Percentiles rank a stretch among this genome's conserved stretches.
These are phyloP conservation scores for Patella depressa DNA, from an alignment of 2,888 invertebrate genomes.

Conservation along the genomic window DNA sequence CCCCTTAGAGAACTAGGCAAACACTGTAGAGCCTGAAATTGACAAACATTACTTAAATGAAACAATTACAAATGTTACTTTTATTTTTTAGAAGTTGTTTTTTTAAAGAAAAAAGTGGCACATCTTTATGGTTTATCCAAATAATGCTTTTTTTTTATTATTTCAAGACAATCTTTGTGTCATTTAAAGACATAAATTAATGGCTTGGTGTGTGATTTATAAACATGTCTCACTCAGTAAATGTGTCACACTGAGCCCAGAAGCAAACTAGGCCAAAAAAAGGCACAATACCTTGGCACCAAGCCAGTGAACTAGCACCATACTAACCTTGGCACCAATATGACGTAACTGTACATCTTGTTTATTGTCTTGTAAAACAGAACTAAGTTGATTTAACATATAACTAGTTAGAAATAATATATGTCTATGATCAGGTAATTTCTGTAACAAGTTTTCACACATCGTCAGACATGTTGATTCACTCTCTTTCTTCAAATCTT, in stretches of 20 bases:
- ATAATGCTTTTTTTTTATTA: too few relatives aligned
- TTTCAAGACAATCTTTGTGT: too few relatives aligned
- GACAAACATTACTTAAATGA: too few relatives aligned
- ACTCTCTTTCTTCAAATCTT: conserved; percentile 42
- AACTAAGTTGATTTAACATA: conserved; percentile 54
- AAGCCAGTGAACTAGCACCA: neutral
- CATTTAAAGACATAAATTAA: too few relatives aligned
- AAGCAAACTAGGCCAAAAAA: neutral
- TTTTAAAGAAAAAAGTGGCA: too few relatives aligned
- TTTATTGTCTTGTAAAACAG: conserved; percentile 40
- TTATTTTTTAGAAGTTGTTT: too few relatives aligned
- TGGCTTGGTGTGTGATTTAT: too few relatives aligned
- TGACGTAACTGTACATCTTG: conserved; percentile 51
- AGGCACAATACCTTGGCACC: too few relatives aligned
- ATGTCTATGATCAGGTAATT: conserved; percentile 52
- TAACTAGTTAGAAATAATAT: conserved; percentile 61
- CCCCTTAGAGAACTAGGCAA: conserved; percentile 52
- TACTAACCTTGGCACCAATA: conserved; percentile 64
- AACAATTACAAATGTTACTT: too few relatives aligned
- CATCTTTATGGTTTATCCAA: too few relatives aligned
- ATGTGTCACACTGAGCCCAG: neutral
- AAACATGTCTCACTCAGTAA: too few relatives aligned
- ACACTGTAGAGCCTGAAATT: conserved; percentile 59
- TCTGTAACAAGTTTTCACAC: conserved; percentile 54
- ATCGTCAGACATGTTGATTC: conserved; percentile 50